Conservation (phyloP, 2,797 vertebrate species). For the Diplodus sargus region DNA sequence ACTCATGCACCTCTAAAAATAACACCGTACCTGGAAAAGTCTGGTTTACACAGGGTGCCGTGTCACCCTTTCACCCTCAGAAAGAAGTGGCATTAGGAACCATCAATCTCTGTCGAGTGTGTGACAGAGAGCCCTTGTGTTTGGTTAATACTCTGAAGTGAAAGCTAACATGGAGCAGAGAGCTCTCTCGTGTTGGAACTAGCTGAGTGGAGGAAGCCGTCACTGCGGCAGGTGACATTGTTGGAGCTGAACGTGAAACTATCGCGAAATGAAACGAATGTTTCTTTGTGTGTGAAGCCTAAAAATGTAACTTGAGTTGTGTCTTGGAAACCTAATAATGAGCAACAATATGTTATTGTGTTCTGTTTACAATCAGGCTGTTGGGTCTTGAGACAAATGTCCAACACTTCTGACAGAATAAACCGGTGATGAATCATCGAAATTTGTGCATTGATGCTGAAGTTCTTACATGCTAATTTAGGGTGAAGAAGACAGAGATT, state of each 20-base stretch:
- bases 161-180: slow-evolving; percentile 22
- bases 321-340: too few species aligned
- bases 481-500: too few species aligned
- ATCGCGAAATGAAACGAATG: background rate
- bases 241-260: background rate
- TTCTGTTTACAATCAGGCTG: background rate
- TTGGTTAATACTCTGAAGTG: slow-evolving; percentile 37
- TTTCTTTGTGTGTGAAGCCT: background rate
- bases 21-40: slow-evolving; percentile 26
- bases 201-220: slow-evolving; percentile 24
- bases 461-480: too few species aligned
- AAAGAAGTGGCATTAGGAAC: slow-evolving; percentile 53
- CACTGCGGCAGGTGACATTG: background rate
- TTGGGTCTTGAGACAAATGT: too few species aligned
- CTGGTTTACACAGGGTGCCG: slow-evolving; percentile 13
- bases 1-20: slow-evolving; percentile 14
- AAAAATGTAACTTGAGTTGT: too few species aligned
- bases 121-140: slow-evolving; percentile 53
- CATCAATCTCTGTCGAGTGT: slow-evolving; percentile 56
- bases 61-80: slow-evolving; percentile 23
- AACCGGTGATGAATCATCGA: too few species aligned
- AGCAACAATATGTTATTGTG: background rate
- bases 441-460: too few species aligned
- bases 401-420: too few species aligned
- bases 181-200: slow-evolving; percentile 26